Conservation (phyloP, 2,888 invertebrate species). For the Eurytoma californica region DNA sequence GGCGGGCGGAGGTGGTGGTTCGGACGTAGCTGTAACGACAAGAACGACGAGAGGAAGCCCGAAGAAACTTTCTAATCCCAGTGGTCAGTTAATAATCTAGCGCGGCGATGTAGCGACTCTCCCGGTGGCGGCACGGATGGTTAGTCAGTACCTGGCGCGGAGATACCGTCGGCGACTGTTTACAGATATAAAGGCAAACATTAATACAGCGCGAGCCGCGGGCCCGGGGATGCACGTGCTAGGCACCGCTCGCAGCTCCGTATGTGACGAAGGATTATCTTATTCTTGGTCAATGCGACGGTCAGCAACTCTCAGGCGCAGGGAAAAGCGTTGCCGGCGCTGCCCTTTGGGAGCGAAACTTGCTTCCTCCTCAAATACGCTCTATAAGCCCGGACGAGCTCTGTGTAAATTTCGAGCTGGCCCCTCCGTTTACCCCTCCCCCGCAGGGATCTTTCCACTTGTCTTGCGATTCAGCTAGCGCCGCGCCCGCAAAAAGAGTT, state of each 20-base stretch:
- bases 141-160: slow-evolving; percentile 55
- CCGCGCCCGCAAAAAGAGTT: too few relatives aligned
- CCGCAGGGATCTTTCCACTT: slow-evolving; percentile 40
- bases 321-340: slow-evolving; percentile 23
- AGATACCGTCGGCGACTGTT: slow-evolving; percentile 66
- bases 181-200: slow-evolving; percentile 74
- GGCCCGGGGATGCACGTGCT: background rate
- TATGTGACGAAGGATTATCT: slow-evolving; percentile 72
- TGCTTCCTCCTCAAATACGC: slow-evolving; percentile 51
- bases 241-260: slow-evolving; percentile 17
- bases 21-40: slow-evolving; percentile 59
- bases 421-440: background rate
- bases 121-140: slow-evolving; percentile 51
- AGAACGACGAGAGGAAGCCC: slow-evolving; percentile 64
- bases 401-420: slow-evolving; percentile 50
- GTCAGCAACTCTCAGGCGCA: slow-evolving; percentile 39
- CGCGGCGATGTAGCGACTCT: slow-evolving; percentile 50
- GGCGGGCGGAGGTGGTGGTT: background rate
- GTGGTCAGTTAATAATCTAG: slow-evolving; percentile 73
- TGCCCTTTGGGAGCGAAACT: slow-evolving; percentile 54
- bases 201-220: slow-evolving; percentile 69
- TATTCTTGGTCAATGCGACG: slow-evolving; percentile 69
- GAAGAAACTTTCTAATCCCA: slow-evolving; percentile 72
- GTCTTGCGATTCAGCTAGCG: slow-evolving; percentile 27
- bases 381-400: slow-evolving; percentile 33